phyloP scores from a whole-genome alignment of 2,888 invertebrate species.

The Chrysodeixis includens region DNA sequence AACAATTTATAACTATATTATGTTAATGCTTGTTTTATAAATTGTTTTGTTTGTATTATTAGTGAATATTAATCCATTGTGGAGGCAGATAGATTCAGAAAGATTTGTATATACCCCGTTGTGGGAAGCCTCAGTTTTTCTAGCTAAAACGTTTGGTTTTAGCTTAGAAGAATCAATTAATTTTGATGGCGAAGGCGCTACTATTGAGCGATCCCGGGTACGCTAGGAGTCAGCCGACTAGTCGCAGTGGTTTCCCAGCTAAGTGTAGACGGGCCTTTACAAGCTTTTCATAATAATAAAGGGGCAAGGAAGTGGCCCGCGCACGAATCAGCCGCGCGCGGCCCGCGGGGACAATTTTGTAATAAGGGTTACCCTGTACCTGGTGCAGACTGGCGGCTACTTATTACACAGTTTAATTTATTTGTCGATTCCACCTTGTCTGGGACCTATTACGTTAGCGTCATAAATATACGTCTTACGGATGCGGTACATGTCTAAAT shows the following conservation, averaged over 20 bases:
- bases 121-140: too few species aligned
- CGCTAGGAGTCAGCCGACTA: background rate
- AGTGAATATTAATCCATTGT: background rate
- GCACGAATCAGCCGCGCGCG: slow-evolving; percentile 77
- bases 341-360: slow-evolving; percentile 79
- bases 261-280: slow-evolving; percentile 17
- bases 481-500: slow-evolving; percentile 34
- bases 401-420: slow-evolving; percentile 84
- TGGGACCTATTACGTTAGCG: slow-evolving; percentile 71
- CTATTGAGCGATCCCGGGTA: too few species aligned
- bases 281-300: slow-evolving; percentile 61
- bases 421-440: slow-evolving; percentile 77
- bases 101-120: too few species aligned
- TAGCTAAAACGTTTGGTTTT: background rate
- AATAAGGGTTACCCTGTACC: slow-evolving; percentile 76
- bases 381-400: slow-evolving; percentile 75
- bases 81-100: background rate
- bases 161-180: background rate
- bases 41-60: background rate
- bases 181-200: too few species aligned
- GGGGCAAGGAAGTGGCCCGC: slow-evolving; percentile 73
- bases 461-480: slow-evolving; percentile 15
- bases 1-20: too few species aligned
- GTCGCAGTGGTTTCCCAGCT: slow-evolving; percentile 11
- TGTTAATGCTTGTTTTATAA: background rate